phyloP scores from a whole-genome alignment of 2,888 invertebrate species.

The Nemoura dubitans region DNA sequence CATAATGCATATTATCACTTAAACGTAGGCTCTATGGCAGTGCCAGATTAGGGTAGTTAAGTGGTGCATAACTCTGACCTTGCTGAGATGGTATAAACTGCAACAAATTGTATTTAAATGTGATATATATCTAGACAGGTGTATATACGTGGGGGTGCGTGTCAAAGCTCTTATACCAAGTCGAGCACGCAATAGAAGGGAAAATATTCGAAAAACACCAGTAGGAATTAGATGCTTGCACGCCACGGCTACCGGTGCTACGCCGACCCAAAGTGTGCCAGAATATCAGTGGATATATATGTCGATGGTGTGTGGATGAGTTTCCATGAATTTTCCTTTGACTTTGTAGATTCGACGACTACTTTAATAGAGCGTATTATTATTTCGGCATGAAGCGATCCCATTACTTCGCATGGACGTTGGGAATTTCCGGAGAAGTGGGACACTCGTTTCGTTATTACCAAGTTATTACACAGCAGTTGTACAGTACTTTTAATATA shows the following conservation, averaged over 20 bases:
- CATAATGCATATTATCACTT: slow-evolving; percentile 34
- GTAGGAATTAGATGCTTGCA: slow-evolving; percentile 35
- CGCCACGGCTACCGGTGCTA: slow-evolving; percentile 13
- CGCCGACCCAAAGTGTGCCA: neutral
- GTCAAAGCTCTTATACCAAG: slow-evolving; percentile 2
- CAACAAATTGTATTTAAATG: slow-evolving; percentile 43
- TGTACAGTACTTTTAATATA: neutral
- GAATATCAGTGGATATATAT: neutral
- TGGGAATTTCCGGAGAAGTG: slow-evolving; percentile 20
- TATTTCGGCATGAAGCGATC: slow-evolving; percentile 33
- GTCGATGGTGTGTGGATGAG: slow-evolving; percentile 12
- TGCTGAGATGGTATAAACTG: slow-evolving; percentile 32
- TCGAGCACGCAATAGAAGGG: neutral
- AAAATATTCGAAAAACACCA: slow-evolving; percentile 38
- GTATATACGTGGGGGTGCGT: slow-evolving; percentile 39
- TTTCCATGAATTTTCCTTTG: slow-evolving; percentile 39
- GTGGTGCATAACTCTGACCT: slow-evolving; percentile 35
- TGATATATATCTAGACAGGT: slow-evolving; percentile 42
- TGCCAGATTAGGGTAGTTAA: slow-evolving; percentile 18
- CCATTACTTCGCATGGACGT: slow-evolving; percentile 23
- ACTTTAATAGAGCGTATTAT: slow-evolving; percentile 10
- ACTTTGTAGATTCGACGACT: slow-evolving; percentile 38
- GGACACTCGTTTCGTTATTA: slow-evolving; percentile 29
- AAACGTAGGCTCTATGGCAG: neutral
- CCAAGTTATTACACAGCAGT: neutral